phyloP scores from a whole-genome alignment of 2,113 vertebrate species.

The Pangasianodon hypophthalmus region DNA sequence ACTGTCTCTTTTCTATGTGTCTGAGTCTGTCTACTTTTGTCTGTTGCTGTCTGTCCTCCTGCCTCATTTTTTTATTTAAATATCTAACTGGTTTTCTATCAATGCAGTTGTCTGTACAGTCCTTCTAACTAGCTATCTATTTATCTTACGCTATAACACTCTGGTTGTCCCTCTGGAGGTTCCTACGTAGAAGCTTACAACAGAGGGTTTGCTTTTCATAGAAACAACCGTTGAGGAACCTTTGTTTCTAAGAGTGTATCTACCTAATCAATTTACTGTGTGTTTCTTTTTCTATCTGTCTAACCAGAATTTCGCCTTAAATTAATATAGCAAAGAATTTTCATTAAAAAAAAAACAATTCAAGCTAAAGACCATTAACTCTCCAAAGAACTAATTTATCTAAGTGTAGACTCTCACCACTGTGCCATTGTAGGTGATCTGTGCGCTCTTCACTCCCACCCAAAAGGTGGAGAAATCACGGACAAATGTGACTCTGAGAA shows the following conservation, averaged over 20 bases:
- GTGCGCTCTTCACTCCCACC: slow-evolving; percentile 62
- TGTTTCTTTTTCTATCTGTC: too few species aligned
- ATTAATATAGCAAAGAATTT: neutral
- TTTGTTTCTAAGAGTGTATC: too few species aligned
- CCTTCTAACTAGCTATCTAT: too few species aligned
- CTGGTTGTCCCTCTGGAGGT: too few species aligned
- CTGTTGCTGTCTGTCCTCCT: neutral
- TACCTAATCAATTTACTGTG: too few species aligned
- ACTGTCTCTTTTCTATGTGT: neutral
- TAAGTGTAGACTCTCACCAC: neutral
- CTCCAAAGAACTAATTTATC: neutral
- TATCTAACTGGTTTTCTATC: too few species aligned
- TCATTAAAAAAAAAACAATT: neutral
- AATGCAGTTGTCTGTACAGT: too few species aligned
- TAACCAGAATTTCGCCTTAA: neutral
- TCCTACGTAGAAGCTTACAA: too few species aligned
- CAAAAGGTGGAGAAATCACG: slow-evolving; percentile 57
- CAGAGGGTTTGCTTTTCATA: too few species aligned
- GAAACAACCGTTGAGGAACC: too few species aligned
- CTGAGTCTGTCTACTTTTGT: neutral
- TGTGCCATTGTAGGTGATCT: slow-evolving; percentile 45
- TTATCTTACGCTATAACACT: too few species aligned
- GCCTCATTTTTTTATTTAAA: neutral
- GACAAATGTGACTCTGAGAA: slow-evolving; percentile 73
- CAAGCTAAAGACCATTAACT: neutral